Percentiles rank a stretch among this genome's conserved stretches.
Evolutionary conservation across 2,888 invertebrate species (phyloP).

Genomic region (Ptychoptera albimana): DNA sequence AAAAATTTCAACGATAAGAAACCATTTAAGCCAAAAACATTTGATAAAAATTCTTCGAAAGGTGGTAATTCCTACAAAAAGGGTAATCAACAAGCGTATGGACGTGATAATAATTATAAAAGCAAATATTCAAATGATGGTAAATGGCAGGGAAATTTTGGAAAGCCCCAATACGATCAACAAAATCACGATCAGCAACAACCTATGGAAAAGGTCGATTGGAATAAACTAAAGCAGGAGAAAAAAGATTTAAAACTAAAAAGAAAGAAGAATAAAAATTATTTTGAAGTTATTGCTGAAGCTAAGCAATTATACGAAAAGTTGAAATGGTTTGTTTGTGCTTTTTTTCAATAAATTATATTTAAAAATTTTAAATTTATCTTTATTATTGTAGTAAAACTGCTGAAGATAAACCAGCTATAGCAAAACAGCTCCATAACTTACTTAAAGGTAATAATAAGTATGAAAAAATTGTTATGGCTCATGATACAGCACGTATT

Average conservation of each 20-base stretch:
- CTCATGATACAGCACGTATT: conserved; percentile 78
- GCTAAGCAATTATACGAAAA: conserved; percentile 45
- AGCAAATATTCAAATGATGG: too few relatives aligned
- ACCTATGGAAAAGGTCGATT: conserved; percentile 45
- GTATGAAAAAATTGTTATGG: conserved; percentile 52
- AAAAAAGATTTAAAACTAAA: conserved; percentile 51
- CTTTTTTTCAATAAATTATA: background rate
- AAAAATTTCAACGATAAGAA: too few relatives aligned
- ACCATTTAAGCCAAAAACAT: too few relatives aligned
- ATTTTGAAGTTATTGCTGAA: conserved; percentile 36
- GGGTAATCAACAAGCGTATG: too few relatives aligned
- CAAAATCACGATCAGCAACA: background rate
- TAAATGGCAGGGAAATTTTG: too few relatives aligned
- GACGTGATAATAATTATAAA: too few relatives aligned
- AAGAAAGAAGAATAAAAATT: conserved; percentile 39
- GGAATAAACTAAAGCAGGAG: conserved; percentile 59
- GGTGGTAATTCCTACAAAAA: too few relatives aligned
- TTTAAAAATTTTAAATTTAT: background rate
- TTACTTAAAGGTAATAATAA: conserved; percentile 39
- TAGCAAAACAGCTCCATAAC: conserved; percentile 40
- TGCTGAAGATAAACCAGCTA: conserved; percentile 34
- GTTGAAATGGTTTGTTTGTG: conserved; percentile 23
- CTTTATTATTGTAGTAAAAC: conserved; percentile 26
- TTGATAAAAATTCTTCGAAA: too few relatives aligned
- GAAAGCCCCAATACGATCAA: too few relatives aligned